Evolutionary conservation across 2,797 vertebrate genomes (phyloP).

Genomic region (Eutrigla gurnardus): DNA sequence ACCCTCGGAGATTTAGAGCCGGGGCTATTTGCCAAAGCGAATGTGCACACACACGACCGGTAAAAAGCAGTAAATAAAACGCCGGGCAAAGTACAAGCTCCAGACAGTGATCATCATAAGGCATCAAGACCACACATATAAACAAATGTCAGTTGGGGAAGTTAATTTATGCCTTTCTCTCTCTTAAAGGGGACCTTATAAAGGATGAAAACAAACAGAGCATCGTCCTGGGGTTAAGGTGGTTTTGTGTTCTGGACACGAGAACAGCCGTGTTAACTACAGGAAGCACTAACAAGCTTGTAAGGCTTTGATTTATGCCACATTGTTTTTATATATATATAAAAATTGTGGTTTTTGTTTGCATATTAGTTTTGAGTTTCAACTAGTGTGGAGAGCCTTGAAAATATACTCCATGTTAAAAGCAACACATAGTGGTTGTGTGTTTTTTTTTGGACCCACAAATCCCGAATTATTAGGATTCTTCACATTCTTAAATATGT

Average conservation of each 20-base stretch:
- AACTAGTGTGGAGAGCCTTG: not conserved
- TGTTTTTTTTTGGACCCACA: not conserved
- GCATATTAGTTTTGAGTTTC: not conserved
- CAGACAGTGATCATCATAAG: conserved; percentile 52
- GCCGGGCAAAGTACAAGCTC: conserved; percentile 32
- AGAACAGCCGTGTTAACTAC: not conserved
- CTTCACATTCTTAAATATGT: not conserved
- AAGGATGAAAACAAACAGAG: conserved; percentile 22
- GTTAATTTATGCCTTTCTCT: conserved; percentile 23
- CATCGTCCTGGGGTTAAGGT: not conserved
- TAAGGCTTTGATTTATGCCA: conserved; percentile 3
- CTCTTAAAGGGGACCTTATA: conserved; percentile 42
- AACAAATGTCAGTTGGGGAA: conserved; percentile 48
- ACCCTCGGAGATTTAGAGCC: conserved; percentile 49
- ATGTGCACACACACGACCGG: conserved; percentile 11
- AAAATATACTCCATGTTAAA: not conserved
- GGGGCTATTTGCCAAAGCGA: conserved; percentile 41
- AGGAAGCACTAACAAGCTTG: conserved; percentile 1
- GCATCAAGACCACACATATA: conserved; percentile 59
- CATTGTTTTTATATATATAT: not conserved
- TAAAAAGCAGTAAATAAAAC: conserved; percentile 68
- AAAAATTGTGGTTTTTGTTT: not conserved
- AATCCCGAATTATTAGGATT: not conserved
- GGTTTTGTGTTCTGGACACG: conserved; percentile 8
- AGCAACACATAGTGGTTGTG: not conserved